Evolutionary conservation across 2,888 invertebrate genomes (phyloP).

Genomic region (Hermaeophaga mercurialis): DNA sequence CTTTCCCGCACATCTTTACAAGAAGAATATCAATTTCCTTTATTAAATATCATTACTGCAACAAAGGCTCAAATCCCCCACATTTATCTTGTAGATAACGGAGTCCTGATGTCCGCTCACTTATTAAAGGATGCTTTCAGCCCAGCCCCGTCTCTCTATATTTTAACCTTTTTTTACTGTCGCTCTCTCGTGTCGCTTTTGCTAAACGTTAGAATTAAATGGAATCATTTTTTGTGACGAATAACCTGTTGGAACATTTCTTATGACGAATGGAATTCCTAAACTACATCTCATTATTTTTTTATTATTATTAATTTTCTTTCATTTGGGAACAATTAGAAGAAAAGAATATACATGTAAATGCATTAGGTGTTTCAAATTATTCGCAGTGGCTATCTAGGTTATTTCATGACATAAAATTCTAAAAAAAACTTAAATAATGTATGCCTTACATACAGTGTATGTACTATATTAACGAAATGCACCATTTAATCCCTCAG

Average conservation of each 20-base stretch:
- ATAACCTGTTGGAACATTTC: not conserved
- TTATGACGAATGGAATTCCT: no score
- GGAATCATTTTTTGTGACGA: not conserved
- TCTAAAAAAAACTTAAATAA: no score
- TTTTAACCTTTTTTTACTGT: conserved; percentile 23
- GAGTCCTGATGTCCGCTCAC: conserved; percentile 38
- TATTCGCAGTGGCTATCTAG: no score
- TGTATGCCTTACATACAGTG: no score
- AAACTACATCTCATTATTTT: no score
- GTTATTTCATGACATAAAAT: no score
- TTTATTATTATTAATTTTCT: no score
- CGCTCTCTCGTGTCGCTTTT: conserved; percentile 7
- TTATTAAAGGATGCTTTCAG: conserved; percentile 32
- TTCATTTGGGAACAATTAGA: no score
- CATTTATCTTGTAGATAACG: conserved; percentile 47
- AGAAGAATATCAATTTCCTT: conserved; percentile 48
- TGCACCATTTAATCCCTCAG: no score
- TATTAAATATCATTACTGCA: conserved; percentile 49
- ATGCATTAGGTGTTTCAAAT: no score
- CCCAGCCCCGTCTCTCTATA: conserved; percentile 25
- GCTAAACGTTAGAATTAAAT: not conserved
- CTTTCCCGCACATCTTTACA: conserved; percentile 8
- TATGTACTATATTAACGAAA: no score
- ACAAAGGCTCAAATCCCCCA: conserved; percentile 44
- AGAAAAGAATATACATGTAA: no score